Percentiles rank a stretch among this genome's conserved stretches.
Evolutionary conservation across 1,140 invertebrate genomes (phyloP).

Genomic region (Lethrus apterus): DNA sequence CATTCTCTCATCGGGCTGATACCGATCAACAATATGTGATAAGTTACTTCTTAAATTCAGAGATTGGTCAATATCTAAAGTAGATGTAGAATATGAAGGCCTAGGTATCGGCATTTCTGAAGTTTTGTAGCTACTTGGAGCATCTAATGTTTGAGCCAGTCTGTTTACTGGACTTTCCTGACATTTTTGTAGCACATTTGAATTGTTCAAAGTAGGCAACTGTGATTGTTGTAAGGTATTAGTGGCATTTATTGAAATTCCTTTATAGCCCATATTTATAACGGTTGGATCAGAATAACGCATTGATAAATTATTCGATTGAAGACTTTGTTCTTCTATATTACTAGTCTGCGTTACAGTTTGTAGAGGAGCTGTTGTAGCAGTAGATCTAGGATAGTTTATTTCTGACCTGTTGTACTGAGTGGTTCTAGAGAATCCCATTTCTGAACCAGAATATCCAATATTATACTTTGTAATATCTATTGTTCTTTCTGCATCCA

Average conservation of each 20-base stretch:
- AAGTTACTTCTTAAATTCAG: constrained; percentile 44
- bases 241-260: constrained; percentile 16
- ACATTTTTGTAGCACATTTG: constrained; percentile 1
- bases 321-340: constrained; percentile 14
- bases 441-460: constrained; percentile 32
- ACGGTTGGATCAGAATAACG: constrained; percentile 15
- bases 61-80: constrained; percentile 31
- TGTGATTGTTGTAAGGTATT: constrained; percentile 8
- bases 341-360: constrained; percentile 5
- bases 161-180: constrained; percentile 11
- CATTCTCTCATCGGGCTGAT: constrained; percentile 48
- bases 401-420: constrained; percentile 12
- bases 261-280: constrained; percentile 21
- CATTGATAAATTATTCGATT: constrained; percentile 17
- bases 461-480: constrained; percentile 38
- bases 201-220: neutral
- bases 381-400: constrained; percentile 21
- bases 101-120: constrained; percentile 24
- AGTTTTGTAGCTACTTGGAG: constrained; percentile 21
- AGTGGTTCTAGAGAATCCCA: constrained; percentile 22
- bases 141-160: constrained; percentile 17
- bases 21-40: constrained; percentile 53
- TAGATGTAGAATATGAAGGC: constrained; percentile 26
- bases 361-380: neutral
- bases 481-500: constrained; percentile 25